phyloP scores from a whole-genome alignment of 92 coral and sea anemone genomes.

The Virgularia gustaviana region DNA sequence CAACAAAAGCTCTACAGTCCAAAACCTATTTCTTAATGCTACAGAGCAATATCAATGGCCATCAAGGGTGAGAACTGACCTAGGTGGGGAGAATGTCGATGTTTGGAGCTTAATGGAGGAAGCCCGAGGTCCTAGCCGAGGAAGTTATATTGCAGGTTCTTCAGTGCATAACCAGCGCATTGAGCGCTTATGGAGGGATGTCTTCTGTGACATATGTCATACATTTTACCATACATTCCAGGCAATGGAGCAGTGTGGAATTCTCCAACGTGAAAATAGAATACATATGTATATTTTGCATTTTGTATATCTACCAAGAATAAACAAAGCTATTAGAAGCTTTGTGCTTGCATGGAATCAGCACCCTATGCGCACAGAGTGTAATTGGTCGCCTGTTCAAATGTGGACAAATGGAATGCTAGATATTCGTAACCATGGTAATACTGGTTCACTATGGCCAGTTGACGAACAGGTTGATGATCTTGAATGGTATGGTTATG shows the following conservation, averaged over 20 bases:
- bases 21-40: neutral
- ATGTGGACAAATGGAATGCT: slow-evolving; percentile 65
- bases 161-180: slow-evolving; percentile 26
- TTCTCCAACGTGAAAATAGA: neutral
- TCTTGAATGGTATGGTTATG: slow-evolving; percentile 43
- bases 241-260: slow-evolving; percentile 13
- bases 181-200: slow-evolving; percentile 28
- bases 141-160: slow-evolving; percentile 14
- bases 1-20: neutral
- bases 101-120: slow-evolving; percentile 23
- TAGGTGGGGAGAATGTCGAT: slow-evolving; percentile 8
- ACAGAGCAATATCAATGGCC: slow-evolving; percentile 23
- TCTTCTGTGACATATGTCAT: slow-evolving; percentile 21
- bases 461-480: slow-evolving; percentile 15
- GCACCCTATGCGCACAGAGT: slow-evolving; percentile 57
- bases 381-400: slow-evolving; percentile 54
- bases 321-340: slow-evolving; percentile 38
- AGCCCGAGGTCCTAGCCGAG: slow-evolving; percentile 16
- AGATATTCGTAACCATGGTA: slow-evolving; percentile 28
- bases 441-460: neutral
- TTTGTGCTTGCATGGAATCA: slow-evolving; percentile 55
- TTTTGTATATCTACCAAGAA: slow-evolving; percentile 25
- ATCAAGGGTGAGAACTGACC: slow-evolving; percentile 27
- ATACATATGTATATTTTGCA: slow-evolving; percentile 36
- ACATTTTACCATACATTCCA: slow-evolving; percentile 29